A percentile compares a stretch with the other conserved stretches of the same genome.
Evolutionary conservation across 2,113 vertebrate species (phyloP).

Genomic region (Cheirogaleus medius): DNA sequence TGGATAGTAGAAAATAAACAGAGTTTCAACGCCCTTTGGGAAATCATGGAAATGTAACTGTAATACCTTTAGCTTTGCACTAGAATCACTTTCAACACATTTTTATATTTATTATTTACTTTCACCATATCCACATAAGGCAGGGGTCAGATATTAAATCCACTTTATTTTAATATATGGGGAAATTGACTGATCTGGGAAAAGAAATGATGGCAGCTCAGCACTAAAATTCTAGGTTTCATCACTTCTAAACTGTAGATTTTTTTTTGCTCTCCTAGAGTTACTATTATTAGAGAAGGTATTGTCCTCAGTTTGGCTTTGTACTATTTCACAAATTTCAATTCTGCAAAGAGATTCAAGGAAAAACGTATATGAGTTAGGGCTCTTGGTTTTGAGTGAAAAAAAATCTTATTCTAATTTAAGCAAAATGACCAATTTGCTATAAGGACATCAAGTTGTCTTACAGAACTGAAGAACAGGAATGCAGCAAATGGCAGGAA

Average conservation of each 20-base stretch:
- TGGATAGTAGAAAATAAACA: not conserved
- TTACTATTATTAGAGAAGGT: not conserved
- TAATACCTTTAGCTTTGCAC: not conserved
- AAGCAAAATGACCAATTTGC: not conserved
- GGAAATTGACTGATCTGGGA: not conserved
- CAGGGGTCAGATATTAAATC: not conserved
- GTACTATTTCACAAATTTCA: not conserved
- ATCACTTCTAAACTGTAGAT: accelerated
- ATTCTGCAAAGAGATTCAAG: not conserved
- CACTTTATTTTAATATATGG: not conserved
- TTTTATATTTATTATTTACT: not conserved
- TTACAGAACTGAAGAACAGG: not conserved
- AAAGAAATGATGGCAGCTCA: not conserved
- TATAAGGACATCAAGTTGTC: not conserved
- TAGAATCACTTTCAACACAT: not conserved
- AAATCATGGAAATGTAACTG: not conserved
- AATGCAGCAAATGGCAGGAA: not conserved
- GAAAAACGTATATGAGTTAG: not conserved
- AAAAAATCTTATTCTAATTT: not conserved
- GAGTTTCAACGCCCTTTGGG: not conserved
- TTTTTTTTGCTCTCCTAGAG: not conserved
- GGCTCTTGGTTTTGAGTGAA: not conserved
- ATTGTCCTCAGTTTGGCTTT: not conserved
- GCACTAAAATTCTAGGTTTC: not conserved
- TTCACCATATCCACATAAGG: not conserved